Evolutionary conservation across 30 jellyfish, hydroid and myxozoan species (phyloP).

Genomic region (Pseudorhiza aurosa): DNA sequence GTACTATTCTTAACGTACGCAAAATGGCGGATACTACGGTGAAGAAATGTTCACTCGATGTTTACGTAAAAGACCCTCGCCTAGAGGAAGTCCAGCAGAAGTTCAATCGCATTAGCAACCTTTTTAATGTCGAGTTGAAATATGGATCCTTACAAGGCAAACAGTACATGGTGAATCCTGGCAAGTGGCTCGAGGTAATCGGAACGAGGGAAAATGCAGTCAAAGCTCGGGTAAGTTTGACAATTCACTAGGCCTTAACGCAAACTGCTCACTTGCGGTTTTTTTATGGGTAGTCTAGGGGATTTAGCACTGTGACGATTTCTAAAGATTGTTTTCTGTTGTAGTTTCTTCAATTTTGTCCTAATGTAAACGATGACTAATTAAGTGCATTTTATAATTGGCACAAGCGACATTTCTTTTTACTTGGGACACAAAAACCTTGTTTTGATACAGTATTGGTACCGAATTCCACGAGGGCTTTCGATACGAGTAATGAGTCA

Average conservation of each 20-base stretch:
- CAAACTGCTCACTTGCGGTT: slow-evolving; percentile 63
- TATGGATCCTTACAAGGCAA: slow-evolving; percentile 86
- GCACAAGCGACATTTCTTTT: neutral
- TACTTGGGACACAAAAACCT: neutral
- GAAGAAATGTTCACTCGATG: slow-evolving; percentile 78
- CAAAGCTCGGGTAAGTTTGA: slow-evolving; percentile 92
- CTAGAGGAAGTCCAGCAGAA: slow-evolving; percentile 82
- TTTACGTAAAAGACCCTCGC: slow-evolving; percentile 89
- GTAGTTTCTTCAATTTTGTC: slow-evolving; percentile 30
- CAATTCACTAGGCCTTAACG: slow-evolving; percentile 12
- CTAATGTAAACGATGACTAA: slow-evolving; percentile 12
- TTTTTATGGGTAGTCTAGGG: slow-evolving; percentile 45
- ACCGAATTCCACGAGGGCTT: neutral
- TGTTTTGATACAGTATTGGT: neutral
- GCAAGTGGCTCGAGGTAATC: slow-evolving; percentile 86
- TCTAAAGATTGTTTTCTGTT: slow-evolving; percentile 42
- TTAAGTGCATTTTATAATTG: neutral
- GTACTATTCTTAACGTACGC: neutral
- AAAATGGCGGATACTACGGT: slow-evolving; percentile 72
- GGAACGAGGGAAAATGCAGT: slow-evolving; percentile 82
- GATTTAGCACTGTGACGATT: slow-evolving; percentile 63
- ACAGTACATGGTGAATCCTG: slow-evolving; percentile 95
- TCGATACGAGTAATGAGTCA: slow-evolving; percentile 14
- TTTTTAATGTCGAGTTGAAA: slow-evolving; percentile 86
- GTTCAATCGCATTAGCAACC: slow-evolving; percentile 69